Percentiles rank a stretch among this genome's conserved stretches.
These are phyloP conservation scores for Sterrhoptilus dennistouni DNA, from an alignment of 2,113 vertebrate species.

Conservation along the genomic window DNA sequence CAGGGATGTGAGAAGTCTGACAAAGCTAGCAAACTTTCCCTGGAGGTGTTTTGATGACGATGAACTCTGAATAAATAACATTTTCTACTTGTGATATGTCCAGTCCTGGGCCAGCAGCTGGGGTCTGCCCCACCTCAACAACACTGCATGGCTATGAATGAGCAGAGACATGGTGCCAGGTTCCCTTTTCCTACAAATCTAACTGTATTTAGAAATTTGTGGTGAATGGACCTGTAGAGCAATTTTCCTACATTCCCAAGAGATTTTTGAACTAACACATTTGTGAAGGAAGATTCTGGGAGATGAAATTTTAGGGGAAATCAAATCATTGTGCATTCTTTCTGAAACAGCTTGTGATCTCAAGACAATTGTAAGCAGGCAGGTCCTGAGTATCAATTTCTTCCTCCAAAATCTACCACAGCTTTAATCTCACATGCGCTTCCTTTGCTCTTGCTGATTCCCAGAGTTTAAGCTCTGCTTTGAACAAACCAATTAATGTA, in stretches of 20 bases:
- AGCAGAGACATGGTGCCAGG: neutral
- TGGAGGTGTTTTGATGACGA: neutral
- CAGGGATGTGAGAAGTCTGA: neutral
- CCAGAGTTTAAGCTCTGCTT: neutral
- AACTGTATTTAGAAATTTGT: neutral
- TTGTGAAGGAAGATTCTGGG: neutral
- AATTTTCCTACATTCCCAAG: neutral
- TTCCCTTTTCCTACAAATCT: neutral
- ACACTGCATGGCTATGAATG: accelerated
- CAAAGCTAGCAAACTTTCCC: neutral
- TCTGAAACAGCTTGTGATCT: neutral
- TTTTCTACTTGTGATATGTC: neutral
- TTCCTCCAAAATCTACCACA: neutral
- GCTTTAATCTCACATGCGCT: neutral
- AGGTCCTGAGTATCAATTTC: neutral
- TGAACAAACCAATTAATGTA: neutral
- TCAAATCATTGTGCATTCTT: neutral
- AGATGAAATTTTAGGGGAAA: neutral
- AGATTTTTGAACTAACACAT: neutral
- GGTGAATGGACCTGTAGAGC: accelerated
- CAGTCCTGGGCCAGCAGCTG: neutral
- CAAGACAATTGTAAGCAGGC: neutral
- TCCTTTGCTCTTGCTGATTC: neutral
- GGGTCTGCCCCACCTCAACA: neutral
- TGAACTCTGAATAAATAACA: neutral